Evolutionary conservation across 2,888 invertebrate species (phyloP), one percentile per base, ranked within the genome.

Genomic region (Idaea aversata): DNA sequence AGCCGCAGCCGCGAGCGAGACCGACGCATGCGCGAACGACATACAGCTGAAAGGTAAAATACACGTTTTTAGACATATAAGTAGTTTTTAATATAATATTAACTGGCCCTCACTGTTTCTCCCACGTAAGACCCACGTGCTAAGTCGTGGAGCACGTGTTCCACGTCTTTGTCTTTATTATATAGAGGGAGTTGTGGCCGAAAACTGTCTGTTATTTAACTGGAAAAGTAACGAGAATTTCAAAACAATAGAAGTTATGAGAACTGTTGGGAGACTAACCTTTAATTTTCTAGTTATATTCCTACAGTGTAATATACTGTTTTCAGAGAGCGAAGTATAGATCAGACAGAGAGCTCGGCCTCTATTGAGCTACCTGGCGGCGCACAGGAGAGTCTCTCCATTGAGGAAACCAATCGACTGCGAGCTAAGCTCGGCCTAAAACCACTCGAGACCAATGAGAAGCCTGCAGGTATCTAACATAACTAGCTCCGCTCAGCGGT

Each of bases 341-440:
- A 75, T 47, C 7, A 13, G 67, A 69, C 4, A 67, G 62, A 7
- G 72, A 73, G 64, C 71, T 59, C 59, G 66, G 15, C 86, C 10
- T 80, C 86, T 58, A 83, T 86, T 35, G 68, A 75, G 2, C 64
- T 67, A n/a, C 70, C 76, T 3, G 73, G 88, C 80, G 71, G 87
- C 81, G 81, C 94, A 87, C 78, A 95, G 94, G 77, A 88, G 72
- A 88, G 87, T 72, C 90, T 98, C 16, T 97, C 97, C 0, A 94
- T 98, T 62, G 96, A 96, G 64, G 97, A 97, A 77, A 97, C 97
- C 5, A 99, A 99, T 88, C 96, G 96, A 74, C 90, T 99, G 13
- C 94, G 99, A 78, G 97, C 97, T 1, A 98, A 98, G 85, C 94
- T 99, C 34, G 99, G 99, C 0, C 92, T 99, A 57, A 98, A 98